Evolutionary conservation across 2,888 invertebrate species (phyloP).

Genomic region (Deilephila porcellus): DNA sequence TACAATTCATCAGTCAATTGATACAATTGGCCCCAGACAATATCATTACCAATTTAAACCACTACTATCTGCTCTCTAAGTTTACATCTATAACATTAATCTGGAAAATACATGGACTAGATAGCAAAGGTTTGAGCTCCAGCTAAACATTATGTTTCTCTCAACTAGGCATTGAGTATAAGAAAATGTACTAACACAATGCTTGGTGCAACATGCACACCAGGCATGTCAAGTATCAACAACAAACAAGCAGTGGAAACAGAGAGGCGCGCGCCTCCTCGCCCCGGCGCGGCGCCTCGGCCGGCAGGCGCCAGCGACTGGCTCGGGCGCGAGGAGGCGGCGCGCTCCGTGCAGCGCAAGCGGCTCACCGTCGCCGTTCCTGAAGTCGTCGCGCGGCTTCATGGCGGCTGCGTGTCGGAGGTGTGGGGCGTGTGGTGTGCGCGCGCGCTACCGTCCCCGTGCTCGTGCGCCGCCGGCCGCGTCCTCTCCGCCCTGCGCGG

Average conservation of each 20-base stretch:
- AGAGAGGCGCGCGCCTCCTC: neutral
- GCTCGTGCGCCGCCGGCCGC: constrained; percentile 18
- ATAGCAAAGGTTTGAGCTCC: no score
- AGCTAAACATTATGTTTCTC: neutral
- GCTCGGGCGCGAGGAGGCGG: no score
- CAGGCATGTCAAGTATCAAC: neutral
- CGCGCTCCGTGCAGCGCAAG: neutral
- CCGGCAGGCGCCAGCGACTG: neutral
- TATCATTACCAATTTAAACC: constrained; percentile 1
- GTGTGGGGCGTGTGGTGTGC: constrained; percentile 4
- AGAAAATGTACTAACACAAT: neutral
- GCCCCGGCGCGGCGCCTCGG: neutral
- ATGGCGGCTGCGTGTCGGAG: constrained; percentile 45
- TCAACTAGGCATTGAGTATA: neutral
- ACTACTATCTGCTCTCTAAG: neutral
- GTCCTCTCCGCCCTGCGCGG: constrained; percentile 18
- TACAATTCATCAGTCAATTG: constrained; percentile 44
- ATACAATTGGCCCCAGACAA: constrained; percentile 43
- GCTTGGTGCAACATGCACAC: neutral
- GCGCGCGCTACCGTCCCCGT: constrained; percentile 2
- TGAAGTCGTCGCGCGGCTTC: constrained; percentile 66
- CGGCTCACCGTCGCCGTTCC: constrained; percentile 70
- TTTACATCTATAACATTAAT: no score
- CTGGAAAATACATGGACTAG: no score
- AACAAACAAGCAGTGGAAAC: neutral